Evolutionary conservation across 1,140 invertebrate genomes (phyloP).

Genomic region (Drosophila pallidifrons): DNA sequence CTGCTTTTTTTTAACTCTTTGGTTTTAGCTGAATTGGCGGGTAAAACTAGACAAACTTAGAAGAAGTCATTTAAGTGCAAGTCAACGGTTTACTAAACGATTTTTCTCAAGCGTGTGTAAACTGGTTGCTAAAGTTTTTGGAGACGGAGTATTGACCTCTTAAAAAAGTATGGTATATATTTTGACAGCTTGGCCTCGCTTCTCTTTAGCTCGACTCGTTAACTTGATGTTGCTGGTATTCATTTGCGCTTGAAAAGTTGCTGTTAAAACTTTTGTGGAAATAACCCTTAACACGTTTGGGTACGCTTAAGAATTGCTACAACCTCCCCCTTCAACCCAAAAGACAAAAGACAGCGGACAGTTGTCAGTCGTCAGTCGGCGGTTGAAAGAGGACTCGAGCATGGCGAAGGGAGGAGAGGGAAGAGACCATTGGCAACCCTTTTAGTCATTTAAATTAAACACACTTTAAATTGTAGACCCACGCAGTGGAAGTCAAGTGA

Average conservation of each 20-base stretch:
- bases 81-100: conserved; percentile 1
- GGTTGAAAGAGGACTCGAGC: background rate
- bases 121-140: conserved; percentile 15
- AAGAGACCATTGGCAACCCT: conserved; percentile 47
- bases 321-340: background rate
- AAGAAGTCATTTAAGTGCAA: conserved; percentile 31
- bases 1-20: background rate
- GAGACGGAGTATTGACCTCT: background rate
- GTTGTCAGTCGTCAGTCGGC: background rate
- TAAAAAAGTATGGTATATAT: conserved; percentile 21
- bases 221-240: conserved; percentile 28
- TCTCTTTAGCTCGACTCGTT: conserved; percentile 5
- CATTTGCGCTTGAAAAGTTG: conserved; percentile 43
- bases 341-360: conserved; percentile 4
- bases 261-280: conserved; percentile 25
- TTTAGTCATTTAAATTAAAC: conserved; percentile 80
- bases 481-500: conserved; percentile 42
- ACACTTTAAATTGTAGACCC: conserved; percentile 68
- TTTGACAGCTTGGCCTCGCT: conserved; percentile 37
- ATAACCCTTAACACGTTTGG: conserved; percentile 22
- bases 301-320: conserved; percentile 14
- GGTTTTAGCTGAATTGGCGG: background rate
- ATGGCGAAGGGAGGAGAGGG: background rate
- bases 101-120: conserved; percentile 14
- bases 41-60: background rate